Percentiles rank a stretch among this genome's conserved stretches.
Conservation (phyloP, 2,113 vertebrate genomes). For the Scalopus aquaticus region DNA sequence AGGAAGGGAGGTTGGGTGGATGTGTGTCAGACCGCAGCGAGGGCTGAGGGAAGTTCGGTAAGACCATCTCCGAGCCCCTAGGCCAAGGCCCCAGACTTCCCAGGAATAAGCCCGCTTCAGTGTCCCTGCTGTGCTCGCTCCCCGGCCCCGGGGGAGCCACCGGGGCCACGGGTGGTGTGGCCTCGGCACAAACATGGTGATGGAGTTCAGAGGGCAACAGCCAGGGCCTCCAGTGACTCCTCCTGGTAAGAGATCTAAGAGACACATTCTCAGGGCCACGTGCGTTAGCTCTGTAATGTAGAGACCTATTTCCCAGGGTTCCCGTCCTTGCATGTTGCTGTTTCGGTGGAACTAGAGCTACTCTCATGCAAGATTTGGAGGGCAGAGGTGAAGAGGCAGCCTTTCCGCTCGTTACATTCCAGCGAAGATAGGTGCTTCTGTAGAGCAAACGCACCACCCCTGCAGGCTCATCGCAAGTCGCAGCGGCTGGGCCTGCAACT, state of each 20-base stretch:
- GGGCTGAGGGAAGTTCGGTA: neutral
- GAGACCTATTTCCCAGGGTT: neutral
- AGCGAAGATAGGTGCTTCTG: neutral
- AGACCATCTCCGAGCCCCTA: neutral
- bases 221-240: neutral
- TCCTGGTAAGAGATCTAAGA: neutral
- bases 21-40: rapidly evolving
- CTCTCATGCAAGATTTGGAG: neutral
- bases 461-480: neutral
- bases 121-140: neutral
- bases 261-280: neutral
- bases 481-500: neutral
- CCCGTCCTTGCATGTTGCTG: neutral
- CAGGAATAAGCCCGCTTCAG: neutral
- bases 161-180: too few species aligned
- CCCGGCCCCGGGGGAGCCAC: neutral
- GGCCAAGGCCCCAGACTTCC: neutral
- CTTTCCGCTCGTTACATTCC: neutral
- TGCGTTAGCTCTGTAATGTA: neutral
- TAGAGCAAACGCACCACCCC: neutral
- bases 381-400: neutral
- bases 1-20: neutral
- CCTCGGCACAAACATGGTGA: neutral
- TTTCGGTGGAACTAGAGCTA: neutral
- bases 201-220: neutral